Percentiles rank a stretch among this genome's conserved stretches.
Evolutionary conservation across 2,797 vertebrate genomes (phyloP).

Genomic region (Sylvia borin): DNA sequence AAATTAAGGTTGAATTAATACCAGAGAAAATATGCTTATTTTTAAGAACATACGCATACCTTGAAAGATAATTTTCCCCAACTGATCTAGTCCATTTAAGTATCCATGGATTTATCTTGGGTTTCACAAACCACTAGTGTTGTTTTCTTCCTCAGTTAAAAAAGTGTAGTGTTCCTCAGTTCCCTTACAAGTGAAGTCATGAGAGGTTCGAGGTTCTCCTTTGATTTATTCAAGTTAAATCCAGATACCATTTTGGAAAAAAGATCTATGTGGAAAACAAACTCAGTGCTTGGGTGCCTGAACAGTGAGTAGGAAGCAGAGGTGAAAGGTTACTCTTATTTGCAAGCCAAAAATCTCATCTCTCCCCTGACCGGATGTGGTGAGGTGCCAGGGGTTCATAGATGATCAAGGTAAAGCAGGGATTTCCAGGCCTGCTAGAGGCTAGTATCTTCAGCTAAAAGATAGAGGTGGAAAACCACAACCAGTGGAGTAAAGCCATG

Average conservation of each 20-base stretch:
- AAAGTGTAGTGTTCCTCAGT: background rate
- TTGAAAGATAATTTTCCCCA: background rate
- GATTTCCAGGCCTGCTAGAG: background rate
- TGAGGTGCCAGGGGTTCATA: background rate
- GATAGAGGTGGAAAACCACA: background rate
- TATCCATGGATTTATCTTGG: background rate
- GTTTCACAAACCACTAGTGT: background rate
- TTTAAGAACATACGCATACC: background rate
- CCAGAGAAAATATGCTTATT: background rate
- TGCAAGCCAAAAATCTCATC: background rate
- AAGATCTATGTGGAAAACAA: background rate
- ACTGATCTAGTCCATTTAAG: background rate
- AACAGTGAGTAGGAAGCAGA: background rate
- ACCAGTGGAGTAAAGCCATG: background rate
- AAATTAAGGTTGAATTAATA: background rate
- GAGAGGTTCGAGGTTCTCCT: background rate
- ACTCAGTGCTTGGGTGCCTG: background rate
- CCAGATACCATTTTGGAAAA: background rate
- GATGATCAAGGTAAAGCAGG: background rate
- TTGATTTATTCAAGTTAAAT: background rate
- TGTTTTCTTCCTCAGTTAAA: background rate
- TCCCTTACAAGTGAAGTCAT: background rate
- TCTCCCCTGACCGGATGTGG: background rate
- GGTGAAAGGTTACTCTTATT: background rate
- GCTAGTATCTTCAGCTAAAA: background rate